Base-by-base conservation (phyloP, 2,888 invertebrate genomes). In the Drosophila lutescens region DNA sequence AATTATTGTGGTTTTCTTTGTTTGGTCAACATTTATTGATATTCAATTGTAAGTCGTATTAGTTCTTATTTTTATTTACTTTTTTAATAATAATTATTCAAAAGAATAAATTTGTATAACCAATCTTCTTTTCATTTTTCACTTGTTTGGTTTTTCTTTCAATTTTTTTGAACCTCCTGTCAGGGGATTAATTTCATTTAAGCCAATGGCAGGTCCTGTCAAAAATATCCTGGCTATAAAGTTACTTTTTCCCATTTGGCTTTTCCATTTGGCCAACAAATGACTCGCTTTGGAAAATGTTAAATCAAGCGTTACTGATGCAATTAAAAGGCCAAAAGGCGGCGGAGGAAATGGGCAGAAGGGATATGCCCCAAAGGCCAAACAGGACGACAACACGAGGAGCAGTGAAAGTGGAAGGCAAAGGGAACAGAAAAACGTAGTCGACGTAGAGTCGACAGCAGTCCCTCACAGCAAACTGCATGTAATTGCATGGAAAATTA, bases 301-400 rank as follows among this genome's bases (percentile, higher is more conserved):
- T 80, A 86, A 84, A 87, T 88, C 86, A 86, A 87, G 76, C 80
- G 80, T 63, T 67, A 79, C 76, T 86, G 78, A 87, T 86, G 86
- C 80, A 86, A 84, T 84, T 84, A 84, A 87, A 86, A 78, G 71
- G 36, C 66, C 59, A 50, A 55, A 61, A 49, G 60, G 55, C 51
- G 49, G 58, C n/a, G 23, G 40, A 34, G 41, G 26, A 43, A 41
- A 26, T 20, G 43, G 32, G 41, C 23, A 36, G 32, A 49, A 43
- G 13, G 55, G 23, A 51, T 62, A 46, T 59, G 53, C 66, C 56
- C 65, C 57, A 36, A 57, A 56, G 73, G 71, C 65, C 41, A 56
- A 26, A 36, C 56, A 49, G 56, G 59, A 17, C 26, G 46, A 38
- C 65, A 17, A 15, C 41, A 41, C 17, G 17, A 10, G 20, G 67